Evolutionary conservation across 2,113 vertebrate genomes (phyloP), one percentile per base, ranked within the genome.

Genomic region (Circaetus cinerascens): DNA sequence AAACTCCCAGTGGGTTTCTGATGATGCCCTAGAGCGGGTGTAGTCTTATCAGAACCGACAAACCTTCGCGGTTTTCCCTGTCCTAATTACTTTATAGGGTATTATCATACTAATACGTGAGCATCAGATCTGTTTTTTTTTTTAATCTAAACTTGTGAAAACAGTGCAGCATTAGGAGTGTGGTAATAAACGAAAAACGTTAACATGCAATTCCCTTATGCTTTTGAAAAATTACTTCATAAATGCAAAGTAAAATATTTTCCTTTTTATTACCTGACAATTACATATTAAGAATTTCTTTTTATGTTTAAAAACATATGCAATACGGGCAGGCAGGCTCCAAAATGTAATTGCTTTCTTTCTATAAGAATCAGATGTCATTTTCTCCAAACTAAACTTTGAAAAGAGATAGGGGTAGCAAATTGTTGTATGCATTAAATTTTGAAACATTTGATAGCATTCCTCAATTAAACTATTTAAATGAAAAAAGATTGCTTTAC

Each of bases 381-480:
- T 98, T 98, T 98, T 98, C 98, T 98, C 96, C 97, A 97, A 98
- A 98, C 98, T 98, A 98, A 97, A 97, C 97, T 98, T 98, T 98
- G 97, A 98, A 98, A 97, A 98, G 97, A 98, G 98, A 98, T 98
- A 97, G 97, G 94, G 95, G 97, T 98, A 98, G 98, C 97, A 98
- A 98, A 98, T 98, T 98, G 98, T 98, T 98, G 97, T 98, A 98
- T 99, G 98, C 98, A 98, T 99, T 98, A 99, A 99, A 99, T 99
- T 98, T 98, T 98, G 98, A 99, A 99, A 98, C 99, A 99, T 99
- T 98, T 98, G 98, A 99, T 98, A 98, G 99, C 98, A 98, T 99
- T 98, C 99, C 98, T 99, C 99, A 99, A 99, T 99, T 99, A 99
- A 99, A 99, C 99, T 98, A 99, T 98, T 99, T 98, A 98, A 98